Base-by-base conservation (phyloP, 2,888 invertebrate genomes). In the Xanthorhoe spadicearia region DNA sequence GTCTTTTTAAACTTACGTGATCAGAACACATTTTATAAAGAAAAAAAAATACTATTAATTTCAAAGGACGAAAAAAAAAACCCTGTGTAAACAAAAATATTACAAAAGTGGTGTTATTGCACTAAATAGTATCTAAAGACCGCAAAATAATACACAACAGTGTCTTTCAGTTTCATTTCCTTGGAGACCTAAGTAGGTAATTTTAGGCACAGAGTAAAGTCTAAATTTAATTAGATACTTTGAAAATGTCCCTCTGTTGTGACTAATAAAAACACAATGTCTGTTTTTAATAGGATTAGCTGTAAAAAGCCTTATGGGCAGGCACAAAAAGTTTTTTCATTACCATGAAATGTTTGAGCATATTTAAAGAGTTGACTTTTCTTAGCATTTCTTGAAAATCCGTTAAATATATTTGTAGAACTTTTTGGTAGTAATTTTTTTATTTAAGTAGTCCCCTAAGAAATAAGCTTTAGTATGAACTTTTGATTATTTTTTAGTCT, bases 301-400 rank as follows among this genome's bases (percentile, higher is more conserved):
- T 54, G 54, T 66, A 66, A 66, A 61, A 62, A 58, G 50, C 50
- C 57, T 66, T 66, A 66, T 66, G 62, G 66, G 46, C 58, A 17
- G 32, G 54, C 66, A 66, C 61, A 61, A 66, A 66, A 66, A 66
- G 57, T 66, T 66, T 62, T 61, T 58, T 66, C 50, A 62, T 66
- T 53, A 58, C 50, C 66, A 57, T 57, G 49, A 66, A 66, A 66
- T 57, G 49, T 56, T 50, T 55, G 18, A 52, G 50, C 49, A 32
- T 23, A 23, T 32, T 32, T 32, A 7, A 32, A 32, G 38, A 13
- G 38, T 13, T 38, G 35, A 8, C 35, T 35, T 35, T 35, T 35
- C 5, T 35, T 35, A 4, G 35, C 2, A 9, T 46, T 46, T 15
- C 15, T 46, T 46, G 46, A n/a, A 46, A 46, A 46, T 2, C 10